phyloP scores from a whole-genome alignment of 1,140 invertebrate species.

The Cotesia glomerata region DNA sequence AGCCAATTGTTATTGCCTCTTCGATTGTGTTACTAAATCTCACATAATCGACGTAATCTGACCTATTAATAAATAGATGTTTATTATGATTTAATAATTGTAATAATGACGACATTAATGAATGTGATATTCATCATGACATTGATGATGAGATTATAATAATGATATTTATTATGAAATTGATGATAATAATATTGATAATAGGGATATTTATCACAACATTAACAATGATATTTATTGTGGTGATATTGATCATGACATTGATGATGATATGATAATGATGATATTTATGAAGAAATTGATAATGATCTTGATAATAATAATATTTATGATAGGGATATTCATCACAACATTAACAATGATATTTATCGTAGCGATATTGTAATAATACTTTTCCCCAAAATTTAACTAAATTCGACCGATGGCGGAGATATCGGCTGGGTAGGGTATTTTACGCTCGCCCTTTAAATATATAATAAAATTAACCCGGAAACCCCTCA shows the following conservation, averaged over 20 bases:
- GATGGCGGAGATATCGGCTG: no score
- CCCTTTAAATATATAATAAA: no score
- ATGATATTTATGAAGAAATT: background rate
- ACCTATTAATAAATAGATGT: background rate
- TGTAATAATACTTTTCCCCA: no score
- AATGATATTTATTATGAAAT: background rate
- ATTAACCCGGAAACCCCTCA: no score
- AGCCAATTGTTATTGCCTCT: conserved; percentile 68
- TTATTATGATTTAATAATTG: background rate
- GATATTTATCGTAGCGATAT: no score
- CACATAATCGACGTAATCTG: conserved; percentile 68
- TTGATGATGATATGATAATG: no score
- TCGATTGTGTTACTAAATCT: conserved; percentile 70
- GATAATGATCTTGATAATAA: background rate
- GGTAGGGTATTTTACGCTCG: no score
- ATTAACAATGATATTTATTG: no score
- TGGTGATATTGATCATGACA: background rate
- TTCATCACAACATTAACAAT: background rate
- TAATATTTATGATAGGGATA: background rate
- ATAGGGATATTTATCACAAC: background rate
- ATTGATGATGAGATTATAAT: background rate
- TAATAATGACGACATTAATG: background rate
- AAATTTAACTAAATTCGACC: no score
- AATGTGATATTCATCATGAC: background rate
- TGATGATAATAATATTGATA: background rate